These are phyloP conservation scores for Tuberolachnus salignus DNA, from an alignment of 2,888 invertebrate genomes.

Conservation along the genomic window DNA sequence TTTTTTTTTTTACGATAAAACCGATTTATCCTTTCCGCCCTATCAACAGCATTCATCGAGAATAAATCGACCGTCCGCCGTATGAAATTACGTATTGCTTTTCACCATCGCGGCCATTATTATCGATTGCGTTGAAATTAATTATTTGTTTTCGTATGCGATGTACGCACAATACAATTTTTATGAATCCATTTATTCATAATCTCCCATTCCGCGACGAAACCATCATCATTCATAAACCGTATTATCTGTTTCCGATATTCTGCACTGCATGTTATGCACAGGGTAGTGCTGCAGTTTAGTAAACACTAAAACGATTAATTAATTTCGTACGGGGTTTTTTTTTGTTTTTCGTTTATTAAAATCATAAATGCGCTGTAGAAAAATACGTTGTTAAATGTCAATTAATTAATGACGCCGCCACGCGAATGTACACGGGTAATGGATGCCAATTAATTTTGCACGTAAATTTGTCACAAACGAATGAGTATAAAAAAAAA, in stretches of 20 bases:
- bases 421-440: no score
- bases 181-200: slow-evolving; percentile 21
- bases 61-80: not conserved
- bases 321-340: no score
- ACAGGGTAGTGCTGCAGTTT: no score
- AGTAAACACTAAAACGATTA: no score
- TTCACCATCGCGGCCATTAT: not conserved
- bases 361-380: no score
- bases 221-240: slow-evolving; percentile 13
- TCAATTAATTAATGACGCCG: no score
- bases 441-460: no score
- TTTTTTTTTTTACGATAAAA: slow-evolving; percentile 17
- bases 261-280: not conserved
- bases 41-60: slow-evolving; percentile 21
- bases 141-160: slow-evolving; percentile 35
- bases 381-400: no score
- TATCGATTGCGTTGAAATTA: slow-evolving; percentile 22
- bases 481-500: no score
- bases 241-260: not conserved
- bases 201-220: slow-evolving; percentile 15
- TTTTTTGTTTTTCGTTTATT: no score
- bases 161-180: not conserved
- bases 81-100: not conserved
- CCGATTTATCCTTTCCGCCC: slow-evolving; percentile 20
- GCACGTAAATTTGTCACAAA: no score